These are phyloP conservation scores for Erannis defoliaria DNA, from an alignment of 2,888 invertebrate genomes.

Conservation along the genomic window DNA sequence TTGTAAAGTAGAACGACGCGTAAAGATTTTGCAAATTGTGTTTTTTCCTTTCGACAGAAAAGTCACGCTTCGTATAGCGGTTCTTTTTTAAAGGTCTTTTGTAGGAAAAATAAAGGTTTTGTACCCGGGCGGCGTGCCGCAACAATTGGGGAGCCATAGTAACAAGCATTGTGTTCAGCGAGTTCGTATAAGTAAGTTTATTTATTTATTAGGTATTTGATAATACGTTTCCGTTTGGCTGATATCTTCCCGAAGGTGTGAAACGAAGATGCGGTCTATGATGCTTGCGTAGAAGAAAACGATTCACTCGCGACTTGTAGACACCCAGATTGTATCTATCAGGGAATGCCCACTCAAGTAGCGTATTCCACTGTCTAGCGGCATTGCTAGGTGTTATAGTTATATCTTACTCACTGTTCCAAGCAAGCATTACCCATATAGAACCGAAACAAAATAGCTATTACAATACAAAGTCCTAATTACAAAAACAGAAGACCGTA, in stretches of 20 bases:
- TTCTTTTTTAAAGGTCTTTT: slow-evolving; percentile 8
- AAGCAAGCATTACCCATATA: neutral
- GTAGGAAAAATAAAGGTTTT: slow-evolving; percentile 2
- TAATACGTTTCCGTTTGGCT: too few relatives aligned
- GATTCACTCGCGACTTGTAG: too few relatives aligned
- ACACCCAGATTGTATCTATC: too few relatives aligned
- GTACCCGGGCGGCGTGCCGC: neutral
- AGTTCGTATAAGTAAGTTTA: neutral
- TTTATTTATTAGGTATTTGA: too few relatives aligned
- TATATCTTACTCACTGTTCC: neutral
- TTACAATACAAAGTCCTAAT: slow-evolving; percentile 55
- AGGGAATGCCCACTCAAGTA: too few relatives aligned
- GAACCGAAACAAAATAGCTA: slow-evolving; percentile 41
- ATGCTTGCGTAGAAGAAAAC: too few relatives aligned
- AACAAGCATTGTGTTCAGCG: neutral
- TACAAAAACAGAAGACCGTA: slow-evolving; percentile 59
- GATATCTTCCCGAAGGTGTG: too few relatives aligned
- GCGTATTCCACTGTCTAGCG: too few relatives aligned
- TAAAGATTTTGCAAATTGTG: slow-evolving; percentile 35
- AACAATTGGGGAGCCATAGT: neutral
- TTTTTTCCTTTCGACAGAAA: slow-evolving; percentile 34
- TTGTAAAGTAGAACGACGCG: slow-evolving; percentile 48
- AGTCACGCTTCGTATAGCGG: slow-evolving; percentile 14
- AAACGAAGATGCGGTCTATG: too few relatives aligned
- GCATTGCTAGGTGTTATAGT: neutral